These are phyloP conservation scores for Ormyrus labotus DNA, from an alignment of 2,888 invertebrate species.

Conservation along the genomic window DNA sequence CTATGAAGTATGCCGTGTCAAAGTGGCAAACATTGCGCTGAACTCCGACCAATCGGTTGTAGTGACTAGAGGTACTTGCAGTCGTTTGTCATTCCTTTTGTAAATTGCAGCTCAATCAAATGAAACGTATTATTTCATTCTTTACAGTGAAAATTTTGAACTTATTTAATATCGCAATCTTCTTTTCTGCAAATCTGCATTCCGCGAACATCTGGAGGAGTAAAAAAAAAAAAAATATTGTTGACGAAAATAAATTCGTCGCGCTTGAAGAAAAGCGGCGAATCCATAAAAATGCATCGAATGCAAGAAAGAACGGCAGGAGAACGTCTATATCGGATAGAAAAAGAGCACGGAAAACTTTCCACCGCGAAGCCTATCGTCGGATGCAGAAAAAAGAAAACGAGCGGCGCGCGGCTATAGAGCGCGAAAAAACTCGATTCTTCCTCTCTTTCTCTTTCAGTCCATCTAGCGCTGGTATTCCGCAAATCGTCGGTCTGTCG, in stretches of 20 bases:
- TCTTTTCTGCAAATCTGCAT: neutral
- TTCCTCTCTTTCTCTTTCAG: neutral
- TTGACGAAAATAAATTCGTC: neutral
- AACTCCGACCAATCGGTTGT: no score
- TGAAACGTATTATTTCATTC: neutral
- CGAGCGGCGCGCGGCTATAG: neutral
- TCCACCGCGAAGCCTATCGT: constrained; percentile 1
- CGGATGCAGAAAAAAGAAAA: neutral
- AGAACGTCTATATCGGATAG: neutral
- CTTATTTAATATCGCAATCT: neutral
- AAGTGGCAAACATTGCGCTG: no score
- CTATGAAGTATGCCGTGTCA: no score
- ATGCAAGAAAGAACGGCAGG: neutral
- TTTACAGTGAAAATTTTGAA: neutral
- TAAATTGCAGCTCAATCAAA: no score
- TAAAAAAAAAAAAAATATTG: neutral
- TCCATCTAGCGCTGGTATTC: neutral
- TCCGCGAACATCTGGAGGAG: neutral
- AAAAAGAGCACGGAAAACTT: constrained; percentile 19
- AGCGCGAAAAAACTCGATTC: constrained; percentile 10
- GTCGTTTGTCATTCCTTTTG: no score
- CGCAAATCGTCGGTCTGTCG: constrained; percentile 22
- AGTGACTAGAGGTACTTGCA: no score
- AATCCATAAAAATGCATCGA: constrained; percentile 21
- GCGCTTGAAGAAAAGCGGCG: neutral